Base-by-base conservation (phyloP, 2,113 vertebrate species). In the Dromiciops gliroides region DNA sequence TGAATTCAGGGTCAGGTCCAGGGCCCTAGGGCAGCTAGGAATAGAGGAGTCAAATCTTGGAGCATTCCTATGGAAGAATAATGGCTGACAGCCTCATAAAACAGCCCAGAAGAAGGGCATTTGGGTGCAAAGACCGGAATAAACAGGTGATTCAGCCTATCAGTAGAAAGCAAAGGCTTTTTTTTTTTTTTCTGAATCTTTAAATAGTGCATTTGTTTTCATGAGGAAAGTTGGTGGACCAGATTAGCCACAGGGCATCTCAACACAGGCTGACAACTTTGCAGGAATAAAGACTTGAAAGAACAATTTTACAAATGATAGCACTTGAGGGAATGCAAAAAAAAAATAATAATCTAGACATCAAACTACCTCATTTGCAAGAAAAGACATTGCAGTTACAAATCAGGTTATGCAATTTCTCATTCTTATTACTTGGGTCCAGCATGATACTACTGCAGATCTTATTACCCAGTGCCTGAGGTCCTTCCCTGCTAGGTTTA, bases 81-180 rank as follows among this genome's bases (percentile, higher is more conserved):
- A 2, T 16, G 25, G 7, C n/a, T 3, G n/a, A 7, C 10, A 48
- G 24, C 6, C 31, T 51, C 67, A 44, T 23, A 12, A 22, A 47
- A 51, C 14, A 48, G 90, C 6, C 67, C n/a, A 51, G 48, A n/a
- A 23, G 11, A 9, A 37, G 14, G 60, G 31, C 2, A 47, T 31
- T 0, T 14, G 44, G 10, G 37, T 2, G 12, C 3, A 9, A 6
- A 50, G 11, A 1, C n/a, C 0, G 9, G 60, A 50, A 92, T 22
- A 37, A 75, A 23, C 0, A 31, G 91, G 51, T 16, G 48, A 28
- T 83, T 83, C 19, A 83, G 67, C n/a, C 67, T 23, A 22, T 44
- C 44, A 23, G 0, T 11, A 3, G 37, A 47, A 56, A 2, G 44
- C 26, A 7, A 25, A 0, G 14, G 19, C 14, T n/a, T 37, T 48